These are phyloP conservation scores for Triplophysa yarkandensis DNA, from an alignment of 2,797 vertebrate genomes.

Conservation along the genomic window DNA sequence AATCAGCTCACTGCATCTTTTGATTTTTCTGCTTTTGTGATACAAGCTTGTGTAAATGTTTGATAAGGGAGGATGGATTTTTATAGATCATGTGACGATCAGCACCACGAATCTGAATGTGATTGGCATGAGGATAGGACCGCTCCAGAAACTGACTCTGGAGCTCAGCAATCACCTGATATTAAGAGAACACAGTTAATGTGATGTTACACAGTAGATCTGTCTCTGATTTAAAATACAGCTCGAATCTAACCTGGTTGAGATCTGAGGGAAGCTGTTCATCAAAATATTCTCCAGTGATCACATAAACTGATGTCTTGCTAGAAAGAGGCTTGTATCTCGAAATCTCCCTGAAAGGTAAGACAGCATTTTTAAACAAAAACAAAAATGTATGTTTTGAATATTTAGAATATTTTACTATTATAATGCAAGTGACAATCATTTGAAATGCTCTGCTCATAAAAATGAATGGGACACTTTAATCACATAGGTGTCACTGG, in stretches of 20 bases:
- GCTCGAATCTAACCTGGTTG: slow-evolving; percentile 74
- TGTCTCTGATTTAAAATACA: slow-evolving; percentile 12
- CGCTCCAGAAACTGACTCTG: slow-evolving; percentile 78
- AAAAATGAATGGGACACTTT: too few species aligned
- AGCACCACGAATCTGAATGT: slow-evolving; percentile 74
- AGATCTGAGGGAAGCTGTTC: slow-evolving; percentile 73
- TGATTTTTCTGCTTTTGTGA: slow-evolving; percentile 73
- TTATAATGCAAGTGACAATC: background rate
- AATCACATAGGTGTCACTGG: too few species aligned
- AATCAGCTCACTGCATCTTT: slow-evolving; percentile 70
- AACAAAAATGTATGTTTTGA: background rate
- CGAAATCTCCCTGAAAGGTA: slow-evolving; percentile 73
- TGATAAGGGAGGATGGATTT: slow-evolving; percentile 76
- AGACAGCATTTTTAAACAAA: background rate
- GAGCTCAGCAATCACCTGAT: slow-evolving; percentile 78
- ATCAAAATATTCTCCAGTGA: slow-evolving; percentile 78
- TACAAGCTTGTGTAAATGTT: slow-evolving; percentile 79
- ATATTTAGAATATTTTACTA: background rate
- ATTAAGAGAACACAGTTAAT: slow-evolving; percentile 31
- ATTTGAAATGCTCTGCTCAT: too few species aligned
- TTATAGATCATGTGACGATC: slow-evolving; percentile 82
- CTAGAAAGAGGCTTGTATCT: slow-evolving; percentile 79
- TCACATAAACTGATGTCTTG: slow-evolving; percentile 74
- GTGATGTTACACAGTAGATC: slow-evolving; percentile 7
- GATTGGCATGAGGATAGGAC: slow-evolving; percentile 77